Base-by-base conservation (phyloP, 2,888 invertebrate species). In the Hydroisotoma schaefferi region DNA sequence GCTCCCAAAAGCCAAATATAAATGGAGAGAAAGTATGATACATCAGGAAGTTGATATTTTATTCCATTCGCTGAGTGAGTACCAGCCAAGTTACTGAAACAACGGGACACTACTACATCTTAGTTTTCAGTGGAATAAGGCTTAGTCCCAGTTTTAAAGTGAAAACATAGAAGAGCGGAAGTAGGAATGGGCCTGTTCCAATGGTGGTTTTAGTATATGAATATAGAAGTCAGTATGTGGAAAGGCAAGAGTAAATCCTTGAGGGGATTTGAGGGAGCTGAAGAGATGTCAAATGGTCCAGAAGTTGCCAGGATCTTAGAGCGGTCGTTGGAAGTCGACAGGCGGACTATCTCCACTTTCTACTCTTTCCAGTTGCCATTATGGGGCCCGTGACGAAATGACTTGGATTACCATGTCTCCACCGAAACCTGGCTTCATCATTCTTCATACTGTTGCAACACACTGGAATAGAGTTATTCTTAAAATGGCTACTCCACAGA, bases 251-350 rank as follows among this genome's bases (percentile, higher is more conserved):
- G 63, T 67, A 67, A 67, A 69, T 67, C 67, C 69, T 67, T 61
- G 62, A 55, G 62, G 71, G 71, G 68, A 68, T 68, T 71, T 67
- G 58, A 59, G 56, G 65, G 65, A 71, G 67, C 67, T 70, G 71
- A 71, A 65, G 68, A 71, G 71, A 71, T 71, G 71, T 71, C 71
- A 71, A 71, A 71, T 71, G 69, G 71, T 65, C 68, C 67, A 65
- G 69, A 69, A 70, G 69, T 68, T 70, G 68, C 66, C 52, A 60
- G 64, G 61, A 61, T 61, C 64, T 64, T 64, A 51, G 46, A 55
- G 62, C 53, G 58, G 65, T 63, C 65, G 65, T 66, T 63, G 57
- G 57, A 59, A 61, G 61, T 65, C 65, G 65, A 61, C 61, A 65
- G 61, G 37, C 18, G 27, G 56, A 58, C 64, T 64, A 64, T 64